These are phyloP conservation scores for Cyanoramphus novaezelandiae DNA, from an alignment of 2,113 vertebrate species.

Conservation along the genomic window DNA sequence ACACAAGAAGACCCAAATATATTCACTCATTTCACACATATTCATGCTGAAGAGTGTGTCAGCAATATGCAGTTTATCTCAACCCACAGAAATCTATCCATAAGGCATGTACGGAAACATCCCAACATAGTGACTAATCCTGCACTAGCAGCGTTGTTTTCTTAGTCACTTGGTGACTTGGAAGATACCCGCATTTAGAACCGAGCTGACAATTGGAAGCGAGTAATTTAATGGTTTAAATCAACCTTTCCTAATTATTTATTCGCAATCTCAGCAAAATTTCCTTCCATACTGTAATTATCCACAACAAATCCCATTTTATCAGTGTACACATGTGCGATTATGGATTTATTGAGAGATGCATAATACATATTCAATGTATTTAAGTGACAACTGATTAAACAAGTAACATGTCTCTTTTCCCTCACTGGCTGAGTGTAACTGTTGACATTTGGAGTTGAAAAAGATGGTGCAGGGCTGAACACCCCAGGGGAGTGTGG, in stretches of 20 bases:
- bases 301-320: background rate
- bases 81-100: conserved; percentile 37
- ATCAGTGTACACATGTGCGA: background rate
- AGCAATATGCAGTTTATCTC: conserved; percentile 44
- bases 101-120: conserved; percentile 48
- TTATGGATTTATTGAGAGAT: background rate
- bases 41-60: background rate
- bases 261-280: background rate
- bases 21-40: background rate
- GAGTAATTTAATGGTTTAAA: background rate
- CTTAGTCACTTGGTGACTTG: conserved; percentile 27
- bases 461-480: background rate
- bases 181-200: conserved; percentile 43
- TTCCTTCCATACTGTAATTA: background rate
- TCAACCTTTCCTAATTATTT: background rate
- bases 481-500: background rate
- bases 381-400: background rate
- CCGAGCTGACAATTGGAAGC: background rate
- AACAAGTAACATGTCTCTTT: background rate
- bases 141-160: conserved; percentile 5
- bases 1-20: background rate
- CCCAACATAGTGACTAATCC: conserved; percentile 56
- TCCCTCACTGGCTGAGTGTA: background rate
- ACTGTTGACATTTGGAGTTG: background rate
- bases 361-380: background rate